Conservation (phyloP, 2,113 vertebrate genomes). For the Ctenodactylus gundi region DNA sequence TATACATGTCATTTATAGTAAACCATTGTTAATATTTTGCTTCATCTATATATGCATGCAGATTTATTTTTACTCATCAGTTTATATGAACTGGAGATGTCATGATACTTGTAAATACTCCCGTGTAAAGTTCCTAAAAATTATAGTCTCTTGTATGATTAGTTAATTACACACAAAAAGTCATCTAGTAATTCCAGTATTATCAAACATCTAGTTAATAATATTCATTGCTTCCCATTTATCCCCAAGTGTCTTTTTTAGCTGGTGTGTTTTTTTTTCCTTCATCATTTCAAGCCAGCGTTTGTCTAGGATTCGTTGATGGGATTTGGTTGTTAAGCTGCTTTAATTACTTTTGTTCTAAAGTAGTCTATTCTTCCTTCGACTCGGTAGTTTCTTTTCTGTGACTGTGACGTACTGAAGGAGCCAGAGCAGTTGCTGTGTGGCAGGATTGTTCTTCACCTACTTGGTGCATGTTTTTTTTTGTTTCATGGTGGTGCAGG, state of each 20-base stretch:
- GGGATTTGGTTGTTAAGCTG: background rate
- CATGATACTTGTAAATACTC: background rate
- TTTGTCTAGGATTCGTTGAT: background rate
- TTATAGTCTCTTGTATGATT: background rate
- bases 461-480: background rate
- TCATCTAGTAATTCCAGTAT: background rate
- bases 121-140: background rate
- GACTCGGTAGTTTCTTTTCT: background rate
- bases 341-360: background rate
- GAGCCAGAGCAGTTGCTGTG: background rate
- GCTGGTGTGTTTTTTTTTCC: background rate
- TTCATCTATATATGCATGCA: background rate
- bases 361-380: background rate
- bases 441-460: too few species aligned
- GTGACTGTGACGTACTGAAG: background rate
- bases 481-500: background rate
- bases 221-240: background rate
- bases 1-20: background rate
- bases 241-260: background rate
- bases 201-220: background rate
- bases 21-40: background rate
- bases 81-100: background rate
- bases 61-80: background rate
- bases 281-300: background rate
- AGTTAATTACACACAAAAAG: background rate